Conservation (phyloP, 1,140 invertebrate genomes). For the Drosophila repleta region DNA sequence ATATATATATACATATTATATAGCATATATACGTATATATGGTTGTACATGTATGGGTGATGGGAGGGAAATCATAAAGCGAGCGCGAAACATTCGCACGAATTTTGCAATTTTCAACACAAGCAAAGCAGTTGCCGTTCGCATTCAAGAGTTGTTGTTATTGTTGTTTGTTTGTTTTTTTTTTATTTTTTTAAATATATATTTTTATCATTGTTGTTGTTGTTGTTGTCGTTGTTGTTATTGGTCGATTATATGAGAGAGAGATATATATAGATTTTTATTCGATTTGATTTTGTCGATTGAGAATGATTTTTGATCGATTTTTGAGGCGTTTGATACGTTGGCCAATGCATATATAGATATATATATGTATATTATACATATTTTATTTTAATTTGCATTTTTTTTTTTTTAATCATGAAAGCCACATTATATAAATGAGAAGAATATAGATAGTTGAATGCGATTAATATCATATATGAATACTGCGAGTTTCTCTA, state of each 20-base stretch:
- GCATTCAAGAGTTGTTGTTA: conserved; percentile 68
- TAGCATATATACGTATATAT: conserved; percentile 41
- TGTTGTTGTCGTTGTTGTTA: conserved; percentile 27
- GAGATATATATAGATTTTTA: conserved; percentile 7
- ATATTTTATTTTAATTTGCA: conserved; percentile 38
- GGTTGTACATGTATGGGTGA: conserved; percentile 58
- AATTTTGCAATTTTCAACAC: conserved; percentile 42
- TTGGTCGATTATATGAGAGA: conserved; percentile 53
- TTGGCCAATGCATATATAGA: conserved; percentile 59
- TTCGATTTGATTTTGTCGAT: conserved; percentile 35
- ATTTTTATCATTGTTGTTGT: conserved; percentile 24
- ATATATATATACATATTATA: conserved; percentile 37
- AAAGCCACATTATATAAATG: conserved; percentile 60
- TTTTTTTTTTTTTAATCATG: conserved; percentile 50
- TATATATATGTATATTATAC: conserved; percentile 26
- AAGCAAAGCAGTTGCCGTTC: conserved; percentile 75
- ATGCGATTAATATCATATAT: conserved; percentile 61
- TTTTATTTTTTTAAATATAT: conserved; percentile 4
- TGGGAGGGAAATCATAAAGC: conserved; percentile 69
- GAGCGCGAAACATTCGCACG: conserved; percentile 45
- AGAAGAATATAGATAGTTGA: conserved; percentile 69
- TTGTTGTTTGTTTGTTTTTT: conserved; percentile 40
- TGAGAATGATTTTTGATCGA: conserved; percentile 6
- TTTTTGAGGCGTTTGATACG: conserved; percentile 46
- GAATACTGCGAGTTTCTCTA: conserved; percentile 7